Evolutionary conservation across 2,797 vertebrate genomes (phyloP).

Genomic region (Cyprinodon diabolis): DNA sequence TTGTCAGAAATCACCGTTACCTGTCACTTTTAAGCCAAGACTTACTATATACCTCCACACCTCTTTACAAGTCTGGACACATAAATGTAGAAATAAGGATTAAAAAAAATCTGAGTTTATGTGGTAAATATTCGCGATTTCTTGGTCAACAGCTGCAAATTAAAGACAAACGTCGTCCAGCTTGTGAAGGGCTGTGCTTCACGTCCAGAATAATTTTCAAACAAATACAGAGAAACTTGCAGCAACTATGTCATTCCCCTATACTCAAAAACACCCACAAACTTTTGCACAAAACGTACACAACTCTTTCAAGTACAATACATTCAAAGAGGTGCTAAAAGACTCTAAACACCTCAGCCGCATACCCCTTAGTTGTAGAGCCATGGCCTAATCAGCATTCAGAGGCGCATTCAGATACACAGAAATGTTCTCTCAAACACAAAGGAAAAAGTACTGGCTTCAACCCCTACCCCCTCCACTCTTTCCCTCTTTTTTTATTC

Average conservation of each 20-base stretch:
- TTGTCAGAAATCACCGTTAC: conserved; percentile 75
- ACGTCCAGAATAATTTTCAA: not conserved
- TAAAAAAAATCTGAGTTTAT: conserved; percentile 34
- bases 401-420: conserved; percentile 40
- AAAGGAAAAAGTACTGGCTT: conserved; percentile 62
- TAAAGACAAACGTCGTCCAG: conserved; percentile 38
- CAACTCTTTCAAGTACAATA: conserved; percentile 45
- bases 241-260: conserved; percentile 16
- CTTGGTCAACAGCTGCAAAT: conserved; percentile 43
- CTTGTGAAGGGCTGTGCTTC: not conserved
- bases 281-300: conserved; percentile 43
- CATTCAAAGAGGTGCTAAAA: conserved; percentile 11
- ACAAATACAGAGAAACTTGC: conserved; percentile 39
- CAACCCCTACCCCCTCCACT: conserved; percentile 20
- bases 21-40: conserved; percentile 70
- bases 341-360: conserved; percentile 26
- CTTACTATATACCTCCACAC: conserved; percentile 45
- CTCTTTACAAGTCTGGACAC: conserved; percentile 65
- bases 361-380: conserved; percentile 33
- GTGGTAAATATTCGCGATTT: conserved; percentile 12
- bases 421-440: conserved; percentile 42
- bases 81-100: conserved; percentile 34
- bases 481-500: conserved; percentile 41
- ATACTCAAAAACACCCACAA: conserved; percentile 28
- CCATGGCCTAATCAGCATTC: conserved; percentile 41